phyloP scores from a whole-genome alignment of 2,888 invertebrate genomes.

The Lasioglossum lativentre region DNA sequence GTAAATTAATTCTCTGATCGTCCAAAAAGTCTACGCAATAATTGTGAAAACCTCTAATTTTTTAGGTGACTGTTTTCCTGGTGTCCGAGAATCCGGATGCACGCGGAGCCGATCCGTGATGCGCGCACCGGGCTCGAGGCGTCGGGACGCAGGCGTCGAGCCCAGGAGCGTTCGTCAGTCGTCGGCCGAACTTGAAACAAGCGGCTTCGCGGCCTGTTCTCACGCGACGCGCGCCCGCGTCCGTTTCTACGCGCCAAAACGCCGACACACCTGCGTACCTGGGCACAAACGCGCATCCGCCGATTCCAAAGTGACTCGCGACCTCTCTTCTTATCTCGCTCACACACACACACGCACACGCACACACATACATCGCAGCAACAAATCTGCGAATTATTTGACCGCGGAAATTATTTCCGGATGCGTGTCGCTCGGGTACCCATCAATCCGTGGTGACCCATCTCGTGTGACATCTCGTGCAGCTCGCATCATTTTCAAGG shows the following conservation, averaged over 20 bases:
- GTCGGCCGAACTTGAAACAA: conserved; percentile 73
- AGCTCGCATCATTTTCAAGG: too few species aligned
- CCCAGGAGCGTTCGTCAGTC: conserved; percentile 74
- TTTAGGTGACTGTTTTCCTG: background rate
- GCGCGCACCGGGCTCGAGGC: conserved; percentile 54
- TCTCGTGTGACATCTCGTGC: background rate
- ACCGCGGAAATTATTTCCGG: conserved; percentile 7
- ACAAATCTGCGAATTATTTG: background rate
- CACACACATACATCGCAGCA: background rate
- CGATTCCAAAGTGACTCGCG: background rate
- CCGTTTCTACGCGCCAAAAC: conserved; percentile 54
- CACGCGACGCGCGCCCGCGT: conserved; percentile 33
- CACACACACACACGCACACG: background rate
- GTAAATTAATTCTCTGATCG: too few species aligned
- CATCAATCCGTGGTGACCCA: background rate
- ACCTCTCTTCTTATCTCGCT: background rate
- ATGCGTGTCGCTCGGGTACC: background rate
- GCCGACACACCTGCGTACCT: conserved; percentile 23
- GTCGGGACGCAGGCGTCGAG: conserved; percentile 74
- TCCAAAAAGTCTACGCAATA: too few species aligned
- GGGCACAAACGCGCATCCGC: background rate
- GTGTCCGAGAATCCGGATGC: conserved; percentile 29
- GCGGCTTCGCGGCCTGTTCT: conserved; percentile 66
- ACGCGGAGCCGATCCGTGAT: conserved; percentile 45
- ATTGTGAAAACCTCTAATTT: too few species aligned